Conservation (phyloP, 2,888 invertebrate species). For the Aelia acuminata region DNA sequence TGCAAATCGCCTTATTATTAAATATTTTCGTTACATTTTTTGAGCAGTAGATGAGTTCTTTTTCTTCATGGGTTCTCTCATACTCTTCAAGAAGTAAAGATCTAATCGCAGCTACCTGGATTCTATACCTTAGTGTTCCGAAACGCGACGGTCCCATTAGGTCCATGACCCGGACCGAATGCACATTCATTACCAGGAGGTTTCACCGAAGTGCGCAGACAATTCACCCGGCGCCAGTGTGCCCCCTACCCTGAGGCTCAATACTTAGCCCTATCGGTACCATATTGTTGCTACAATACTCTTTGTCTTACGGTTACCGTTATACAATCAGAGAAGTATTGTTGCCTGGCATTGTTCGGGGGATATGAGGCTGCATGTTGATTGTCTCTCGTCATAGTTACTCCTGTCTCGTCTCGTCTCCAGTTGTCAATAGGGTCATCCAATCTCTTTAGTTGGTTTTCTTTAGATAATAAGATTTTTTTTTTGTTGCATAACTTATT, state of each 20-base stretch:
- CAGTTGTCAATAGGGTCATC: background rate
- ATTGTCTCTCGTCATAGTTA: background rate
- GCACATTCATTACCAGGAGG: background rate
- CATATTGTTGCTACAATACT: constrained; percentile 3
- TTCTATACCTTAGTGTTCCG: background rate
- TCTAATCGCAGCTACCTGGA: too few relatives aligned
- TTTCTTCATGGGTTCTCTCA: too few relatives aligned
- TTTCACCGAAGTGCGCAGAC: background rate
- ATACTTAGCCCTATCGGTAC: background rate
- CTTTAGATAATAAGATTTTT: too few relatives aligned
- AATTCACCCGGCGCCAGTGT: background rate
- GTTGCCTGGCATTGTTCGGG: background rate
- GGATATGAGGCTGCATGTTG: background rate
- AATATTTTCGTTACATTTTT: too few relatives aligned
- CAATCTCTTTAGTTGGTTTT: too few relatives aligned
- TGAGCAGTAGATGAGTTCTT: too few relatives aligned
- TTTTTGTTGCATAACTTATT: too few relatives aligned
- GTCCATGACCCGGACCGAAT: background rate
- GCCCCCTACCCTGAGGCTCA: background rate
- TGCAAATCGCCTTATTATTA: too few relatives aligned
- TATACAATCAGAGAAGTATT: constrained; percentile 39
- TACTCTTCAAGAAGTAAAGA: too few relatives aligned
- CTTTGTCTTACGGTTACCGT: constrained; percentile 10
- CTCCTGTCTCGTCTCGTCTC: background rate
- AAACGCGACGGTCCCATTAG: background rate